Percentiles rank a stretch among this genome's conserved stretches.
phyloP scores from a whole-genome alignment of 2,888 invertebrate species.

The Erebia epiphron region DNA sequence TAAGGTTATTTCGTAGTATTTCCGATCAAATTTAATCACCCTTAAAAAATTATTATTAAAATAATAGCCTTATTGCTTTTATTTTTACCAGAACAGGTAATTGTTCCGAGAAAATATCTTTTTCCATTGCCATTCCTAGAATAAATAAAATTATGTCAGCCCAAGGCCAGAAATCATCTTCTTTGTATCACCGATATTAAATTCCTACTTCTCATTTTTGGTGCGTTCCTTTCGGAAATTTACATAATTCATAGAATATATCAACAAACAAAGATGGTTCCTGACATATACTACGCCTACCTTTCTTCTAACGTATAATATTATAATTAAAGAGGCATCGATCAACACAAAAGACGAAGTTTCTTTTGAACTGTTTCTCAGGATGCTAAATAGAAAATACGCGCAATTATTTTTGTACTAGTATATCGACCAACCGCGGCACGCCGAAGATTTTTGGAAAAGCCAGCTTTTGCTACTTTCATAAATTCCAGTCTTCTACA shows the following conservation, averaged over 20 bases:
- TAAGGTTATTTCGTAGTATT: no score
- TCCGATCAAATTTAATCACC: no score
- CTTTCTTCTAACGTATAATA: background rate
- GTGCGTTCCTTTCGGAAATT: background rate
- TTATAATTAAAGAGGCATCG: background rate
- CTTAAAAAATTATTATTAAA: no score
- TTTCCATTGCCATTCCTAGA: no score
- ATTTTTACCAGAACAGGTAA: background rate
- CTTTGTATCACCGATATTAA: background rate
- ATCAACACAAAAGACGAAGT: background rate
- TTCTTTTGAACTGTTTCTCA: background rate
- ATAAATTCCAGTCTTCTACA: no score
- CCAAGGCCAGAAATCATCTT: background rate
- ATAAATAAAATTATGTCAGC: background rate
- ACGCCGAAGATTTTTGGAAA: no score
- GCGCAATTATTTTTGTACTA: no score
- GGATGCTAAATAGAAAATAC: no score
- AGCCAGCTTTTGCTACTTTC: no score
- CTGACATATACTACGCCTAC: background rate
- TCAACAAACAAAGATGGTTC: background rate
- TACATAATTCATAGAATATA: background rate
- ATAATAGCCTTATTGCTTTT: background rate
- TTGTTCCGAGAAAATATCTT: background rate
- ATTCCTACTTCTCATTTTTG: background rate
- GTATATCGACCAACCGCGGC: no score